A percentile compares a stretch with the other conserved stretches of the same genome.
Conservation (phyloP, 2,113 vertebrate species). For the Peromyscus californicus region DNA sequence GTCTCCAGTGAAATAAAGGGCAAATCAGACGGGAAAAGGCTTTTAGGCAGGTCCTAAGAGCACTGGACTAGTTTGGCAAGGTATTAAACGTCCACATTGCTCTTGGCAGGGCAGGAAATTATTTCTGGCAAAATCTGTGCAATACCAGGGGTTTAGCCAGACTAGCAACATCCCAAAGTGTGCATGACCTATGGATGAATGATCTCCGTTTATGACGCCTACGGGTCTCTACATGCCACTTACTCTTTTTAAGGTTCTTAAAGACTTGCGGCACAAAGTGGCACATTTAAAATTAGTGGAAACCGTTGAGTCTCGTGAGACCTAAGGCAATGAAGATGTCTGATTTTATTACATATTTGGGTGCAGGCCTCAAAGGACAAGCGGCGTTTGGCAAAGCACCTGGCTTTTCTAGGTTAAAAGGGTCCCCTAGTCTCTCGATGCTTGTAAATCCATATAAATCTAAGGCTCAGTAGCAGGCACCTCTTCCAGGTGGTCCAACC, state of each 20-base stretch:
- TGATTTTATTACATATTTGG: neutral
- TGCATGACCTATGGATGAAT: neutral
- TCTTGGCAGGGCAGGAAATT: neutral
- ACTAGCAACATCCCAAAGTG: neutral
- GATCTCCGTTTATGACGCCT: neutral
- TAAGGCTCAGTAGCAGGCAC: neutral
- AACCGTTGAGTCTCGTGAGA: slow-evolving; percentile 27
- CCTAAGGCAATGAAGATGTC: neutral
- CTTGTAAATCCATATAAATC: neutral
- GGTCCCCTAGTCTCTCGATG: neutral
- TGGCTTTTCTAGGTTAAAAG: slow-evolving; percentile 25
- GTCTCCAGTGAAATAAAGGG: slow-evolving; percentile 1
- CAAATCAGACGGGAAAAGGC: neutral
- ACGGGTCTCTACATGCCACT: neutral
- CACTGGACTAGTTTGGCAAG: neutral
- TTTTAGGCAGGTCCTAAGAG: neutral
- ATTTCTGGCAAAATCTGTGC: slow-evolving; percentile 12
- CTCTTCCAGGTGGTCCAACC: neutral
- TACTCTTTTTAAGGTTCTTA: slow-evolving; percentile 57
- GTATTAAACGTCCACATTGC: neutral
- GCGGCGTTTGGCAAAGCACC: slow-evolving; percentile 4
- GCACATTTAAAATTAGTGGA: slow-evolving; percentile 18
- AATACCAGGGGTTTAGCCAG: neutral
- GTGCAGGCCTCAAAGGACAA: slow-evolving; percentile 48
- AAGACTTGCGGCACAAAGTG: neutral